phyloP scores from a whole-genome alignment of 2,888 invertebrate species.

The Boloria euphrosyne region DNA sequence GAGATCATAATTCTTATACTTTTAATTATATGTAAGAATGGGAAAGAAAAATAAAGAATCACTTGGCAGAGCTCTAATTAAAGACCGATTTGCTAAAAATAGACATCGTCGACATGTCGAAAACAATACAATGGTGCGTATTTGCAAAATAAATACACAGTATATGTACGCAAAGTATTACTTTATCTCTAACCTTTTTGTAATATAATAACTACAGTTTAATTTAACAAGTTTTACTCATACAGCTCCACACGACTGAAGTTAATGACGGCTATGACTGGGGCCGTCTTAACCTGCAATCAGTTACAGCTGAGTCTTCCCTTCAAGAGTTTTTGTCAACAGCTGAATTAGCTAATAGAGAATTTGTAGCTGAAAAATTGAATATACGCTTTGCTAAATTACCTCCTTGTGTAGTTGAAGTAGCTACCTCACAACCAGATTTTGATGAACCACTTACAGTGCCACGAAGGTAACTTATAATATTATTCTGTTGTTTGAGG shows the following conservation, averaged over 20 bases:
- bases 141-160: constrained; percentile 8
- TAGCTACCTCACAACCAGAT: constrained; percentile 69
- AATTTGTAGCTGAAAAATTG: constrained; percentile 95
- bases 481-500: constrained; percentile 1
- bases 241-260: constrained; percentile 91
- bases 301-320: constrained; percentile 97
- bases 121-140: constrained; percentile 87
- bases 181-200: too few relatives aligned
- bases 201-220: not conserved
- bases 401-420: constrained; percentile 63
- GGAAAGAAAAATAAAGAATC: constrained; percentile 87
- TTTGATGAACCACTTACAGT: constrained; percentile 81
- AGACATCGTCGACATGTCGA: constrained; percentile 85
- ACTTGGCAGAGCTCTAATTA: constrained; percentile 88
- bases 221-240: constrained; percentile 16
- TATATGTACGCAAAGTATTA: constrained; percentile 1
- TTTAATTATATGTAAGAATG: constrained; percentile 74
- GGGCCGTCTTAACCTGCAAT: constrained; percentile 94
- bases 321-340: constrained; percentile 97
- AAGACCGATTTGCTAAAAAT: constrained; percentile 87
- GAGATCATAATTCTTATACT: not conserved
- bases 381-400: constrained; percentile 85
- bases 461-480: constrained; percentile 85
- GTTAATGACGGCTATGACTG: constrained; percentile 95
- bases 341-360: constrained; percentile 96